Evolutionary conservation across 1,140 invertebrate species (phyloP).

Genomic region (Scaptomyza montana): DNA sequence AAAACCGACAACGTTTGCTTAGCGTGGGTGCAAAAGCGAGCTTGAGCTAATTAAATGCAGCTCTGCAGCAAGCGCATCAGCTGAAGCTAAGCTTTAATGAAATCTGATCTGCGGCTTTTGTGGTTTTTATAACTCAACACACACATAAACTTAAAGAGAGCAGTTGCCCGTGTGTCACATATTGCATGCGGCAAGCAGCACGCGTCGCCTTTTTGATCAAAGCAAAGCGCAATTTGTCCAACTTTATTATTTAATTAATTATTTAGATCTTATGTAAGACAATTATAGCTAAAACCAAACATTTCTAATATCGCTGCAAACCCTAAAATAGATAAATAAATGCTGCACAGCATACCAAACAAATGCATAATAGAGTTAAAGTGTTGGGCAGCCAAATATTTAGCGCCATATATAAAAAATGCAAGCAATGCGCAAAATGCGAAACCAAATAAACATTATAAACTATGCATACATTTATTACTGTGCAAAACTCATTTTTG

Average conservation of each 20-base stretch:
- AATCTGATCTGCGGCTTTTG: conserved; percentile 21
- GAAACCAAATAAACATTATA: conserved; percentile 53
- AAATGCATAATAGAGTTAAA: conserved; percentile 27
- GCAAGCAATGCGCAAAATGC: conserved; percentile 56
- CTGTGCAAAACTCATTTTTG: conserved; percentile 71
- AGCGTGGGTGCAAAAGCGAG: not conserved
- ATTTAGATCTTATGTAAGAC: too few relatives aligned
- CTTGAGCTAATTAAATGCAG: conserved; percentile 9
- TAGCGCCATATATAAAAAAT: conserved; percentile 64
- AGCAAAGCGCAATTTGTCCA: too few relatives aligned
- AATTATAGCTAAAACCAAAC: too few relatives aligned
- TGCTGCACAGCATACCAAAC: conserved; percentile 16
- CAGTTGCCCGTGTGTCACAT: not conserved
- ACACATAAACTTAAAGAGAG: conserved; percentile 25
- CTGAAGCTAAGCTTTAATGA: not conserved
- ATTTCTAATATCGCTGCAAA: too few relatives aligned
- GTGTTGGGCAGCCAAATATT: conserved; percentile 64
- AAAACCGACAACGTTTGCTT: not conserved
- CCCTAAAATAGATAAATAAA: conserved; percentile 15
- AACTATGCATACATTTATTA: conserved; percentile 52
- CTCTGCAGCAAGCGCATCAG: not conserved
- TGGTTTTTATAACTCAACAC: conserved; percentile 47
- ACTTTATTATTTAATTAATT: too few relatives aligned
- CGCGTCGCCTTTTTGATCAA: not conserved
- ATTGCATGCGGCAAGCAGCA: conserved; percentile 34